These are phyloP conservation scores for Rhinophrynus dorsalis DNA, from an alignment of 2,797 vertebrate species.

Conservation along the genomic window DNA sequence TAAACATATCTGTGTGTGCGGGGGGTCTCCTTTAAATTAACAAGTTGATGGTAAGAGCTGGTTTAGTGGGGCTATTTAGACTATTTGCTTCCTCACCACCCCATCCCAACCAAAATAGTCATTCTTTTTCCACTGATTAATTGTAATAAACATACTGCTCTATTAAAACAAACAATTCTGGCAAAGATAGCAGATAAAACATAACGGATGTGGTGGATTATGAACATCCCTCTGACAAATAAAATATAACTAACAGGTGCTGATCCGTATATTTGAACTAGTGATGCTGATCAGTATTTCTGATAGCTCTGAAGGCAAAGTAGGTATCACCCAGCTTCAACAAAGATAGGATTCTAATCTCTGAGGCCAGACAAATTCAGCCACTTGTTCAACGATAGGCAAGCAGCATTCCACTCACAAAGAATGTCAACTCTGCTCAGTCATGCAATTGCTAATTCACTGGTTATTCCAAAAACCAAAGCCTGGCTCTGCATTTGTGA, in stretches of 20 bases:
- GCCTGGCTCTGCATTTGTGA: background rate
- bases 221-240: no score
- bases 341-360: background rate
- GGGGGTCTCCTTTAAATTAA: no score
- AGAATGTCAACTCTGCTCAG: background rate
- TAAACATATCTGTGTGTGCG: no score
- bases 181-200: no score
- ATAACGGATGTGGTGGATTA: no score
- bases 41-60: no score
- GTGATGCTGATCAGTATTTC: background rate
- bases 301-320: background rate
- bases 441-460: conserved; percentile 14
- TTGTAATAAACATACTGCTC: no score
- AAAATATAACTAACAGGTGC: background rate
- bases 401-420: background rate
- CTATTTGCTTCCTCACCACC: no score
- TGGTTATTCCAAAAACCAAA: background rate
- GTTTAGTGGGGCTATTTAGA: no score
- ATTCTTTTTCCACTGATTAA: no score
- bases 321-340: background rate
- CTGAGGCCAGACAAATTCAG: background rate
- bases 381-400: background rate
- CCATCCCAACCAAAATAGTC: no score
- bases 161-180: no score
- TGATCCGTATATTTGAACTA: background rate